Evolutionary conservation across 2,113 vertebrate species (phyloP), one percentile per base, ranked within the genome.

Genomic region (Pongo pygmaeus): DNA sequence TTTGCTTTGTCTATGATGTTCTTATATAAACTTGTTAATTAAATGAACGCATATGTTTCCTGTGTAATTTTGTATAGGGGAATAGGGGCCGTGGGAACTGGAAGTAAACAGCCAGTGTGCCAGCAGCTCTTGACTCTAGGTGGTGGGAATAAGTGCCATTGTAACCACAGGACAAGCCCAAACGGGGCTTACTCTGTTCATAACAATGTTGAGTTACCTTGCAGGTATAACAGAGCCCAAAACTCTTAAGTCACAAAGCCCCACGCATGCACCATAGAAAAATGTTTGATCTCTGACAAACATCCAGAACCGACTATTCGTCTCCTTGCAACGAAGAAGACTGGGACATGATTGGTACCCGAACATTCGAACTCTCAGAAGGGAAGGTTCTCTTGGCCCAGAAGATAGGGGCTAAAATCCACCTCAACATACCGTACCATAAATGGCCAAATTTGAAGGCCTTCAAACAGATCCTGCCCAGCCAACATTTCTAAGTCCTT

Each of bases 21-120:
- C 20, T 74, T 57, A 32, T 20, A 78, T 18, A 64, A 30, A 43
- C 11, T 59, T 40, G 46, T 32, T 81, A 95, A 75, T 67, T 43
- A 87, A 74, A 75, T 38, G 5, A 93, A 43, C 57, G 12, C 9
- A 22, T 17, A 14, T 52, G 30, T 83, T 40, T 46, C 75, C 70
- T 55, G 0, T 83, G 30, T 50, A 27, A 84, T 25, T 27, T 94
- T 70, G 61, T 14, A 30, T n/a, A 59, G 61, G 35, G 35, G 2
- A 17, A 3, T 23, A 14, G n/a, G 27, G 0, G 0, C 38, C 6
- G 0, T 27, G 32, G 25, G 40, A 38, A 3, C 55, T 59, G 3
- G 43, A 57, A 43, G 11, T 52, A 50, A 43, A 91, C 3, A 55
- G 38, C 46, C 23, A 30, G 43, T 10, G 23, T 32, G 9, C 3